A percentile compares a stretch with the other conserved stretches of the same genome.
phyloP scores from a whole-genome alignment of 53 echinoderm and acorn worm genomes.

The Mesocentrotus franciscanus region DNA sequence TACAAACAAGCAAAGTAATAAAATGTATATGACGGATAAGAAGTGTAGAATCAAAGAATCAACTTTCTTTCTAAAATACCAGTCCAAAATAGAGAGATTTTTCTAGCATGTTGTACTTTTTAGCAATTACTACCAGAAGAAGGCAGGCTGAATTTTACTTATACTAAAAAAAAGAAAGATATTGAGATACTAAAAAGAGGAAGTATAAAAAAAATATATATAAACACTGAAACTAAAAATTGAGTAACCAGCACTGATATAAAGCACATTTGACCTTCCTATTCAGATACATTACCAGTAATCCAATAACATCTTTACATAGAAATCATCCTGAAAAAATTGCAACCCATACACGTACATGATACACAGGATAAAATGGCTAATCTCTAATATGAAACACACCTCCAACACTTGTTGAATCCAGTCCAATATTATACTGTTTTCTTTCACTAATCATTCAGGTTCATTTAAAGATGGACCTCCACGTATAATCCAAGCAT shows the following conservation, averaged over 20 bases:
- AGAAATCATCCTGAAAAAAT: neutral
- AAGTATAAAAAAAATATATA: neutral
- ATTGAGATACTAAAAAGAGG: neutral
- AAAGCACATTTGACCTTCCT: neutral
- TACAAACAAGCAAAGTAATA: neutral
- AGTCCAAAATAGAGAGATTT: too few relatives aligned
- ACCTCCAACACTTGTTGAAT: constrained; percentile 2
- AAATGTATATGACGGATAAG: neutral
- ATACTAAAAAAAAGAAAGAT: too few relatives aligned
- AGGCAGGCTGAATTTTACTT: too few relatives aligned
- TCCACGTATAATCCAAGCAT: constrained; percentile 13
- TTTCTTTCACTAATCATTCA: neutral
- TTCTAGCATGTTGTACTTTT: too few relatives aligned
- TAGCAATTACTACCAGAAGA: too few relatives aligned
- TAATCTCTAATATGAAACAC: neutral
- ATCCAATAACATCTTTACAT: neutral
- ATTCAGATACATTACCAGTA: neutral
- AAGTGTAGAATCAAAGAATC: neutral
- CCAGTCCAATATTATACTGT: neutral
- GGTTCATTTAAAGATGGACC: neutral
- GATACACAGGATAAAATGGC: neutral
- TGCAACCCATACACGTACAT: neutral
- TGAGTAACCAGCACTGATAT: neutral
- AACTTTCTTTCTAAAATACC: too few relatives aligned
- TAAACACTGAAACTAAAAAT: neutral